A percentile compares a stretch with the other conserved stretches of the same genome.
Evolutionary conservation across 2,888 invertebrate species (phyloP).

Genomic region (Hoplodrina blanda): DNA sequence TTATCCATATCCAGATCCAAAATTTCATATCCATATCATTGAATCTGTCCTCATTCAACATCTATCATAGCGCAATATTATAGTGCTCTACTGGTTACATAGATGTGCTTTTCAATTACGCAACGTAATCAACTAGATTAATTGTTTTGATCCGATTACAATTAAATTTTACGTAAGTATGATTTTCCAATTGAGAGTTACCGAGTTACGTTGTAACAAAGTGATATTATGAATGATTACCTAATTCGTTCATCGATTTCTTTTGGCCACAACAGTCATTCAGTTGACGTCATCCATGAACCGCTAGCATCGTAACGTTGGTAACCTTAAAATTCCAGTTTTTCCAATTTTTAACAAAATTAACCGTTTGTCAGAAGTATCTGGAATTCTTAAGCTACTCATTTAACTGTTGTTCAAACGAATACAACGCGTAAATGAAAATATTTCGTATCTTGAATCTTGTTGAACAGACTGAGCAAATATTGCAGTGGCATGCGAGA

Average conservation of each 20-base stretch:
- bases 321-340: slow-evolving; percentile 34
- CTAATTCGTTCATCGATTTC: slow-evolving; percentile 45
- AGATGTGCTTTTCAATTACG: slow-evolving; percentile 31
- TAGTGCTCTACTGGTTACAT: slow-evolving; percentile 14
- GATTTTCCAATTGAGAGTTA: neutral
- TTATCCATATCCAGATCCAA: too few species aligned
- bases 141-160: slow-evolving; percentile 35
- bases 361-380: slow-evolving; percentile 49
- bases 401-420: slow-evolving; percentile 54
- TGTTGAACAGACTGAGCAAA: slow-evolving; percentile 66
- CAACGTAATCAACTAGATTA: slow-evolving; percentile 27
- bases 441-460: slow-evolving; percentile 50
- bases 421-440: slow-evolving; percentile 36
- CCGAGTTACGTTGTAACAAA: slow-evolving; percentile 31
- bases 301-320: slow-evolving; percentile 42
- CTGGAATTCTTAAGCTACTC: slow-evolving; percentile 37
- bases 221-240: slow-evolving; percentile 46
- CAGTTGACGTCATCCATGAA: slow-evolving; percentile 54
- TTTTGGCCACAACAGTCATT: slow-evolving; percentile 36
- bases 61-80: slow-evolving; percentile 22
- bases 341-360: slow-evolving; percentile 37
- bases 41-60: slow-evolving; percentile 31
- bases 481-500: slow-evolving; percentile 72
- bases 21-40: too few species aligned
- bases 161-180: slow-evolving; percentile 26